A percentile compares a stretch with the other conserved stretches of the same genome.
These are phyloP conservation scores for Acanthurus leucopareius DNA, from an alignment of 2,797 vertebrate genomes.

Conservation along the genomic window DNA sequence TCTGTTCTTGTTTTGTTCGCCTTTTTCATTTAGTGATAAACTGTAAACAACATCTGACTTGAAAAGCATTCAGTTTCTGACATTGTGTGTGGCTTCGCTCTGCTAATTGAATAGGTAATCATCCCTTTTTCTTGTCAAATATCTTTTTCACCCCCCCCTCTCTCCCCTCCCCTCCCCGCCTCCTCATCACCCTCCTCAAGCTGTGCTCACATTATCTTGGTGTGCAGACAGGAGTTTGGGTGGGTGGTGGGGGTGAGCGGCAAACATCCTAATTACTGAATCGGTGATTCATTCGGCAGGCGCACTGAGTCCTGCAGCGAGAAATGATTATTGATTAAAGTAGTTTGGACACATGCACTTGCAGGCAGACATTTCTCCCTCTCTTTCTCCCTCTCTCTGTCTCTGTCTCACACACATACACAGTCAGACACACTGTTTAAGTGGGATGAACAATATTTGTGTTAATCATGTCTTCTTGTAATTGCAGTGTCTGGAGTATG, in stretches of 20 bases:
- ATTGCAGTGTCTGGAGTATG: conserved; percentile 82
- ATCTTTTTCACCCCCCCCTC: conserved; percentile 24
- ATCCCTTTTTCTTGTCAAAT: conserved; percentile 56
- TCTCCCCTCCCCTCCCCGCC: conserved; percentile 2
- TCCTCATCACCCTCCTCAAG: conserved; percentile 39
- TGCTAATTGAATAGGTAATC: conserved; percentile 71
- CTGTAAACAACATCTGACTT: conserved; percentile 62
- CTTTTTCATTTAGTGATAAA: conserved; percentile 64
- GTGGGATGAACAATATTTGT: conserved; percentile 78
- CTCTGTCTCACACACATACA: conserved; percentile 11
- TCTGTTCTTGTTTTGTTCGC: conserved; percentile 42
- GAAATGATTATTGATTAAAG: conserved; percentile 83
- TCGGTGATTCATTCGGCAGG: conserved; percentile 77
- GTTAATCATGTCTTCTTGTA: conserved; percentile 83
- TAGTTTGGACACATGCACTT: conserved; percentile 73
- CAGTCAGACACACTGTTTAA: conserved; percentile 53
- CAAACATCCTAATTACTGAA: conserved; percentile 80
- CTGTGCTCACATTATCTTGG: conserved; percentile 73
- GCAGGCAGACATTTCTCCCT: conserved; percentile 46
- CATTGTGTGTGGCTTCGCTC: conserved; percentile 50
- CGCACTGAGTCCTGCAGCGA: conserved; percentile 69
- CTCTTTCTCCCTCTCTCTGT: conserved; percentile 22
- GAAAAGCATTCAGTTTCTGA: conserved; percentile 62
- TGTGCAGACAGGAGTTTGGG: conserved; percentile 69
- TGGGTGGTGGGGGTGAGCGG: conserved; percentile 54